Evolutionary conservation across 2,113 vertebrate species (phyloP), one percentile per base, ranked within the genome.

Genomic region (Anser brachyrhynchus): DNA sequence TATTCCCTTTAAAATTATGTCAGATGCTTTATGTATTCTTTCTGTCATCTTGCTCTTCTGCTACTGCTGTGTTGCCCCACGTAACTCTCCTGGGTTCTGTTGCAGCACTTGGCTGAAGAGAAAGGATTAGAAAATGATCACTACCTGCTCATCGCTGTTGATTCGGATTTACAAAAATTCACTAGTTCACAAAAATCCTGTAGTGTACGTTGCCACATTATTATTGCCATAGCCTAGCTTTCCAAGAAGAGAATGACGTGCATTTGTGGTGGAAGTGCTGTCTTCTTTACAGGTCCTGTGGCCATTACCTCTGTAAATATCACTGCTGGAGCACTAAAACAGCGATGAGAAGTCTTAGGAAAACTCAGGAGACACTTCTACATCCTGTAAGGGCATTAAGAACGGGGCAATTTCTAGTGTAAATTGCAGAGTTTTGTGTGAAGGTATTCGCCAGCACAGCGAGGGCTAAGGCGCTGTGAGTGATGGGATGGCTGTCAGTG

Each of bases 11-110:
- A 67, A 93, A 69, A 13, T 82, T 71, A 41, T 0, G 19, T 26
- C 58, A 79, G 49, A 31, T 84, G 77, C 39, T 89, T 81, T 89
- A 21, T 94, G 29, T 94, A 33, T 84, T 84, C 84, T 74, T 92
- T 54, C 46, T 54, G 76, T 69, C 25, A 43, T 70, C 46, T 46
- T 87, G 52, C 39, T 87, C 28, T 71, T 22, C 39, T 69, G 52
- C 54, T 62, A 5, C 74, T 37, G 1, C 55, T 74, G 35, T 0
- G 1, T 87, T 84, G 73, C 33, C 18, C 23, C 35, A 41, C 26
- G 79, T 81, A 52, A 18, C 3, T 5, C 15, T 49, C 43, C 52
- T 65, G 76, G 7, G 18, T 55, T 83, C 52, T 37, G 4, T 61
- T 55, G 43, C 54, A 76, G 39, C 49, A 39, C 49, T 7, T 8